Base-by-base conservation (phyloP, 1,140 invertebrate genomes). In the Paraescarpia echinospica region DNA sequence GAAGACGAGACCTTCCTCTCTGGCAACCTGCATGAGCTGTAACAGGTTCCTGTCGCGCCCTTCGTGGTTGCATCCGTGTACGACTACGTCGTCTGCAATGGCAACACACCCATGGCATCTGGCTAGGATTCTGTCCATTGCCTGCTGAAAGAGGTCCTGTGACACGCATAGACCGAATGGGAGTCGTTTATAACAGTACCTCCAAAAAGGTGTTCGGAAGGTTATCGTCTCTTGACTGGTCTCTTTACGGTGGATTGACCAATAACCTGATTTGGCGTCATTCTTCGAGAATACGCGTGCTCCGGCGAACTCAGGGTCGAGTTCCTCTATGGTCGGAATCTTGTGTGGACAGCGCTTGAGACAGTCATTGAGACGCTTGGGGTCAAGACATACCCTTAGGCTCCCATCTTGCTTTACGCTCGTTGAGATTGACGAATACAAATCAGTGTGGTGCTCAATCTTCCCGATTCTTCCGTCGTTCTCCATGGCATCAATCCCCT, bases 271-370 rank as follows among this genome's bases (percentile, higher is more conserved):
- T 92, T 93, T 93, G 22, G 93, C 51, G 51, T 94, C 93, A 2
- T 93, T 34, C 91, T 93, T 94, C 33, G 89, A 93, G 92, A 95
- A 94, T 9, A 94, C 34, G 34, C 91, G 93, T 9, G 94, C 94
- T 33, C 93, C 92, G 2, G 88, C 91, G 22, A 95, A 89, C 92
- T 92, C 92, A n/a, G 93, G 94, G 22, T 94, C 41, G 6, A 95
- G 90, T 89, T 95, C 94, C 89, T 94, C 94, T 33, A 94, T 33
- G 31, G 93, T 93, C 31, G 93, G 94, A 8, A 94, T 51, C 33
- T 34, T 92, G 51, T 90, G 92, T 34, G 51, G 48, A 34, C 92
- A 89, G 9, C 92, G n/a, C 92, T n/a, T n/a, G n/a, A n/a, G n/a
- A n/a, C n/a, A n/a, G n/a, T n/a, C n/a, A n/a, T n/a, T 92, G 34